Evolutionary conservation across 2,113 vertebrate species (phyloP).

Genomic region (Chaenocephalus aceratus): DNA sequence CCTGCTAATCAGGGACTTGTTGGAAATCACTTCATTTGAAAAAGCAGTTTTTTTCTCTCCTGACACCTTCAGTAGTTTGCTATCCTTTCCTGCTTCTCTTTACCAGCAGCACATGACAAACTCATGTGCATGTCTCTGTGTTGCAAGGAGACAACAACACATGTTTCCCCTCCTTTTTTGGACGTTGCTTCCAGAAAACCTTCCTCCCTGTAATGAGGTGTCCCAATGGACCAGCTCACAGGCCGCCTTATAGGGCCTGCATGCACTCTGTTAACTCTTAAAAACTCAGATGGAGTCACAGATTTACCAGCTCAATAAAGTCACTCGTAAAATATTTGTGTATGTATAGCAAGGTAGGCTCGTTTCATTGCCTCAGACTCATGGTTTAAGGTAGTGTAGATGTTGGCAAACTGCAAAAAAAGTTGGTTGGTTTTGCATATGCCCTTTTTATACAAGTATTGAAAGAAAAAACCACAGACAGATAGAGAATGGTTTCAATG

Average conservation of each 20-base stretch:
- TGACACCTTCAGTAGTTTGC: constrained; percentile 9
- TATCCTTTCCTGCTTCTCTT: constrained; percentile 12
- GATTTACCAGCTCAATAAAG: constrained; percentile 50
- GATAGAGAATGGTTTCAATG: too few species aligned
- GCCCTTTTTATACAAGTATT: not conserved
- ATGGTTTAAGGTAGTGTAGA: not conserved
- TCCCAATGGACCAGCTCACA: constrained; percentile 51
- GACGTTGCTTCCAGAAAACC: constrained; percentile 60
- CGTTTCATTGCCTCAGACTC: constrained; percentile 6
- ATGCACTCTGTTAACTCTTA: constrained; percentile 43
- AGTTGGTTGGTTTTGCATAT: not conserved
- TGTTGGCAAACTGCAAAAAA: not conserved
- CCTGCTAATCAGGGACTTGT: constrained; percentile 13
- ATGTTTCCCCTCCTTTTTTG: constrained; percentile 82
- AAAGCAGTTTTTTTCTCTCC: not conserved
- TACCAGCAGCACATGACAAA: constrained; percentile 19
- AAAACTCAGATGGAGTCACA: constrained; percentile 47
- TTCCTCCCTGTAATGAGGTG: constrained; percentile 54
- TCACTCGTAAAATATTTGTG: constrained; percentile 44
- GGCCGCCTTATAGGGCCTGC: constrained; percentile 75
- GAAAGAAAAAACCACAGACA: not conserved
- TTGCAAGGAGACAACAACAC: constrained; percentile 28
- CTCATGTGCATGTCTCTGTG: not conserved
- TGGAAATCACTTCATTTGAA: constrained; percentile 15
- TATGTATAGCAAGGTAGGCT: constrained; percentile 8